Base-by-base conservation (phyloP, 2,113 vertebrate genomes). In the Cranoglanis bouderius region DNA sequence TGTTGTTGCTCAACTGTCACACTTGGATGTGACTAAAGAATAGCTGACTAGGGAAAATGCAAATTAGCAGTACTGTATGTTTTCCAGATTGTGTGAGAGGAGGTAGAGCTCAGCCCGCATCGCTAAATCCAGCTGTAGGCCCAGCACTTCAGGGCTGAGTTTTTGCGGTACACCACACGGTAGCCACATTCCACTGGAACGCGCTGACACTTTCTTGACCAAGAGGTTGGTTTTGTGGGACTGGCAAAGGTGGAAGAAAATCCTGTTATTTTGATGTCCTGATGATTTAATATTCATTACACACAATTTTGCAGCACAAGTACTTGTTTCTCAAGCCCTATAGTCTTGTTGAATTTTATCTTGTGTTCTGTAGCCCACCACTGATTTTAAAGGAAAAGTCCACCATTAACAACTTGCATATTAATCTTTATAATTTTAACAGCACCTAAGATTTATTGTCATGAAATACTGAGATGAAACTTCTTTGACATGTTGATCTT, bases 121-220 rank as follows among this genome's bases (percentile, higher is more conserved):
- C 85, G 89, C 74, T 88, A 82, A 82, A 92, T 90, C 89, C 90
- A 91, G 72, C 91, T 90, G 88, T 91, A 91, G 16, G 91, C 85
- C 7, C 63, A 81, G 75, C 91, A 91, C 26, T 90, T 65, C 43
- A 72, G 35, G 32, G 77, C 84, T 19, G 86, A 85, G 26, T 83
- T 81, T 16, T 89, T 88, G 29, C 82, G 84, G 72, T 88, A 92
- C 55, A 91, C 90, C 6, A 92, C 77, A 29, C 85, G 90, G 61
- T 92, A 92, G 32, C 89, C 85, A 26, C 91, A 92, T 14, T 46
- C 86, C 26, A 85, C 80, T 12, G 38, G 59, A 49, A 92, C 57
- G 29, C 87, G 43, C 9, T 49, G 70, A 35, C 91, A 90, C 80
- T 89, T 88, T 26, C 61, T 89, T 13, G 91, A 87, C 91, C 91